Conservation (phyloP, 2,888 invertebrate species). For the Luperina testacea region DNA sequence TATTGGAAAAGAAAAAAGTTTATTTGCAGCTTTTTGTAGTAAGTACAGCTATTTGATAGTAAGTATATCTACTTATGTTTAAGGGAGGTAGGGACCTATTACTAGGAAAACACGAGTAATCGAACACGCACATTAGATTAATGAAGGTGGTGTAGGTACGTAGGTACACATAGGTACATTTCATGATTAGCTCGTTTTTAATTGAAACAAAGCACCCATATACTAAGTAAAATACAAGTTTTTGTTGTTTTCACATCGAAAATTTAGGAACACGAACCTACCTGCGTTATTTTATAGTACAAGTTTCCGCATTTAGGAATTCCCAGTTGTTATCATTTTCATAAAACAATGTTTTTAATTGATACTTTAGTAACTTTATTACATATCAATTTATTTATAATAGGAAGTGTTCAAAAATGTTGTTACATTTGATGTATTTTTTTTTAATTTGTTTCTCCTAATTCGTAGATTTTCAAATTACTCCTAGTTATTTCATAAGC, state of each 20-base stretch:
- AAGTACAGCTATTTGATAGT: conserved; percentile 31
- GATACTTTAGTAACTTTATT: conserved; percentile 3
- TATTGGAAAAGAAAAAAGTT: conserved; percentile 15
- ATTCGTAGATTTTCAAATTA: conserved; percentile 4
- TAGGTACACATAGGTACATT: background rate
- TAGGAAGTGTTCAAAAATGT: conserved; percentile 25
- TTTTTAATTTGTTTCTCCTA: background rate
- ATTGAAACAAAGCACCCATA: conserved; percentile 1
- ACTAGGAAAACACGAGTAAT: conserved; percentile 25
- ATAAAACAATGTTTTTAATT: conserved; percentile 23
- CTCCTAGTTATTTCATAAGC: background rate
- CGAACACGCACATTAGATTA: conserved; percentile 37
- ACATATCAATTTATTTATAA: conserved; percentile 17
- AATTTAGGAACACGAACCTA: conserved; percentile 9
- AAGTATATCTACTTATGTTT: background rate
- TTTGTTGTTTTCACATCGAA: conserved; percentile 21
- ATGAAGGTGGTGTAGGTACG: background rate
- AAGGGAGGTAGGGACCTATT: conserved; percentile 1
- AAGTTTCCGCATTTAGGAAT: conserved; percentile 49
- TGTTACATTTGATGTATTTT: background rate
- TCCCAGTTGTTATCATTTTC: conserved; percentile 12
- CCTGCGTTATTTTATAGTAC: conserved; percentile 27
- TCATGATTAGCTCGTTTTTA: conserved; percentile 19
- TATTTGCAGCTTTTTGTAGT: conserved; percentile 10
- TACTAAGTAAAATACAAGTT: conserved; percentile 21